These are phyloP conservation scores for Linnaemya tessellans DNA, from an alignment of 2,888 invertebrate genomes.

Conservation along the genomic window DNA sequence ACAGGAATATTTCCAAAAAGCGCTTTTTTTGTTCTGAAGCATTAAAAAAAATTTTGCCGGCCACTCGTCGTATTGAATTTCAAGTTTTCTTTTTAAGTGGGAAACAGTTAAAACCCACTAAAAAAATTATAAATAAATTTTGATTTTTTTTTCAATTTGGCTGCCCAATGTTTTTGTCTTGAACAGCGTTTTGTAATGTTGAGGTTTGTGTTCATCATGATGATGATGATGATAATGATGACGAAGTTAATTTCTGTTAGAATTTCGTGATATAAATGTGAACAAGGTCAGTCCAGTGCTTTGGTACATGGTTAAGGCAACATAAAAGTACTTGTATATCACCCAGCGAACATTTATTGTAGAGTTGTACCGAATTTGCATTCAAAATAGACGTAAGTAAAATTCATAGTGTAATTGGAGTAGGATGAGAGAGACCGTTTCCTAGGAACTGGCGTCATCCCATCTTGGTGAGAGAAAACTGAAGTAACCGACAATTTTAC, in stretches of 20 bases:
- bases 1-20: constrained; percentile 33
- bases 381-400: no score
- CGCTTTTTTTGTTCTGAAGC: background rate
- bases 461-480: no score
- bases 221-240: constrained; percentile 28
- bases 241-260: constrained; percentile 55
- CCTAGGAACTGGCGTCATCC: no score
- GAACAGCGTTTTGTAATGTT: constrained; percentile 41
- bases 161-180: constrained; percentile 6
- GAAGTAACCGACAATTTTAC: no score
- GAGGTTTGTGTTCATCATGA: constrained; percentile 16
- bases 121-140: constrained; percentile 8
- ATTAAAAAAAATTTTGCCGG: constrained; percentile 20
- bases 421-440: no score
- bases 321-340: constrained; percentile 12
- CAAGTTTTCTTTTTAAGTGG: constrained; percentile 62
- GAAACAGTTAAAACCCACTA: constrained; percentile 35
- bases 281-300: constrained; percentile 64
- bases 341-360: background rate
- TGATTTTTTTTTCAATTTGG: constrained; percentile 4
- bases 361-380: no score
- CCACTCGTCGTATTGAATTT: constrained; percentile 49
- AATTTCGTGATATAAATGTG: constrained; percentile 67
- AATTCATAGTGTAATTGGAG: no score
- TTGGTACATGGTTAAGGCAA: constrained; percentile 25